These are phyloP conservation scores for Glossosoma conforme DNA, from an alignment of 1,140 invertebrate genomes.

Conservation along the genomic window DNA sequence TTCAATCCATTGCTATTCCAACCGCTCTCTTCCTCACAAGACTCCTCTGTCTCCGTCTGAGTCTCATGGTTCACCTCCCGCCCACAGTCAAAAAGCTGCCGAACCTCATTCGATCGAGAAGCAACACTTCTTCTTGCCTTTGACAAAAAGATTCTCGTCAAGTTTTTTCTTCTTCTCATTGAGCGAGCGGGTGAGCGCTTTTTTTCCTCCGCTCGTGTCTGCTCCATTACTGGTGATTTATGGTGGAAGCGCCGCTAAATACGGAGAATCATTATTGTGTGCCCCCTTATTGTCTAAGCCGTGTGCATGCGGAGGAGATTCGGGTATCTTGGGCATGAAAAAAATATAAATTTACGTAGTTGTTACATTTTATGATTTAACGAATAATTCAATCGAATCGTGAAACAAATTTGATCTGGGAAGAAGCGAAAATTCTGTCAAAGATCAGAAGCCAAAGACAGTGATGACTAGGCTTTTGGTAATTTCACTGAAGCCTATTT, in stretches of 20 bases:
- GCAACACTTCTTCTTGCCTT: slow-evolving; percentile 17
- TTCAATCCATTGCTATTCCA: background rate
- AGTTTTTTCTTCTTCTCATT: slow-evolving; percentile 20
- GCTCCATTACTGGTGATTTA: slow-evolving; percentile 30
- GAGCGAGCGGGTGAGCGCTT: no score
- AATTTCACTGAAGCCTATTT: background rate
- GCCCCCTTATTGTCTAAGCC: slow-evolving; percentile 4
- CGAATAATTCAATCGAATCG: slow-evolving; percentile 1
- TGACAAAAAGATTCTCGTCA: slow-evolving; percentile 24
- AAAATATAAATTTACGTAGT: no score
- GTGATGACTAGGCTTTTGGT: background rate
- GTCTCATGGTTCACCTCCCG: background rate
- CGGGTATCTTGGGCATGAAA: no score
- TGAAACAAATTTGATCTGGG: background rate
- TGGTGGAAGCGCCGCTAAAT: slow-evolving; percentile 14
- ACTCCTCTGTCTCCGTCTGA: no score
- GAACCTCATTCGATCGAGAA: slow-evolving; percentile 13
- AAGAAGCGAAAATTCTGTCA: background rate
- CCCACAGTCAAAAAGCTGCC: background rate
- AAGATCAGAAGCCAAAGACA: background rate
- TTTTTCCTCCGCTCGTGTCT: slow-evolving; percentile 19
- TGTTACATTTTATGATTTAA: background rate
- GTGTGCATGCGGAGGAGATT: slow-evolving; percentile 3
- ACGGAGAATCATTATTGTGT: slow-evolving; percentile 9
- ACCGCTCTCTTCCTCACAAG: no score